A percentile compares a stretch with the other conserved stretches of the same genome.
phyloP scores from a whole-genome alignment of 2,113 vertebrate genomes.

The Nipponia nippon region DNA sequence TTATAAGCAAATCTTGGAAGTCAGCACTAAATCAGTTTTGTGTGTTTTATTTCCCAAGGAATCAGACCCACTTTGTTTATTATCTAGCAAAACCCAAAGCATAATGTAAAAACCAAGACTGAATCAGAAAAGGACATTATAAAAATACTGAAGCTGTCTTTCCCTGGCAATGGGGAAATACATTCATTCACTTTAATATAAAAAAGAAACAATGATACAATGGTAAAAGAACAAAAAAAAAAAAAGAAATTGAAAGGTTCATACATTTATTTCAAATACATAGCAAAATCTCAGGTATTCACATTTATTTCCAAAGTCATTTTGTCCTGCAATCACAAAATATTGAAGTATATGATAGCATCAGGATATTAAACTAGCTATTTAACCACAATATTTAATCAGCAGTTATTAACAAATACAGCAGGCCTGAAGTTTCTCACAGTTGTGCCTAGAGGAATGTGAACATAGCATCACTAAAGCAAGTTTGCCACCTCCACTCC shows the following conservation, averaged over 20 bases:
- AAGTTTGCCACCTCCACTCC: not conserved
- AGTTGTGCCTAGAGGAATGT: not conserved
- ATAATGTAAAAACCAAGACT: not conserved
- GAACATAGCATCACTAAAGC: not conserved
- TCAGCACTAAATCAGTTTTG: not conserved
- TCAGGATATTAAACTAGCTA: not conserved
- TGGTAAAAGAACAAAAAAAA: not conserved
- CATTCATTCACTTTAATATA: not conserved
- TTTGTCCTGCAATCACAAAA: not conserved
- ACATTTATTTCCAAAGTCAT: not conserved
- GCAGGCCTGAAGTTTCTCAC: not conserved
- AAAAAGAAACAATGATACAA: not conserved
- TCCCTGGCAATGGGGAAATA: not conserved
- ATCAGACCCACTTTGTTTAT: conserved; percentile 13
- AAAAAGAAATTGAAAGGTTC: not conserved
- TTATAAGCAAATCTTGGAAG: not conserved
- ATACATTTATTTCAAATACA: not conserved
- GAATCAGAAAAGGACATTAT: not conserved
- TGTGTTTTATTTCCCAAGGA: conserved; percentile 37
- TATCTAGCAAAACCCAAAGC: not conserved
- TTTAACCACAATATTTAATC: not conserved
- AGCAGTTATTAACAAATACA: not conserved
- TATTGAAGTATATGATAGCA: not conserved
- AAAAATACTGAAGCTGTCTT: not conserved
- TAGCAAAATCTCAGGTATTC: not conserved